phyloP scores from a whole-genome alignment of 2,113 vertebrate genomes.

The Gymnarchus niloticus region DNA sequence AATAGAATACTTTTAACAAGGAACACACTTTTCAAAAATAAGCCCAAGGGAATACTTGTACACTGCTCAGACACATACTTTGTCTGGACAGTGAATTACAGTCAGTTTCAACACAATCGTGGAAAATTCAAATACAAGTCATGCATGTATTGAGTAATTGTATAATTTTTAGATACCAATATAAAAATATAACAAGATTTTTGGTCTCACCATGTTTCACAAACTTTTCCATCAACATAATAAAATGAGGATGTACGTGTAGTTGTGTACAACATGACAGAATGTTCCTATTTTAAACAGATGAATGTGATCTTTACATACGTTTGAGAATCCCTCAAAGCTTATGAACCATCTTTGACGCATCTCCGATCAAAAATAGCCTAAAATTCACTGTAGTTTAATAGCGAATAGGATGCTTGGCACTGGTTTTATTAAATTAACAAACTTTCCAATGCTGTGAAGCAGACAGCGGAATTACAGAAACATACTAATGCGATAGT shows the following conservation, averaged over 20 bases:
- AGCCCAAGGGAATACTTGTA: not conserved
- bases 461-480: not conserved
- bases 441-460: not conserved
- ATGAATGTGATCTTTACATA: not conserved
- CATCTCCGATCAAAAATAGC: not conserved
- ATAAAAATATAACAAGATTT: not conserved
- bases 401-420: not conserved
- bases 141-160: too few species aligned
- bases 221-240: not conserved
- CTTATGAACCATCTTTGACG: not conserved
- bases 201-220: not conserved
- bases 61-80: not conserved
- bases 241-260: not conserved
- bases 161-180: not conserved
- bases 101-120: not conserved
- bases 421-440: not conserved
- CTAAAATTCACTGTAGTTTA: not conserved
- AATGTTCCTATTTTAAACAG: not conserved
- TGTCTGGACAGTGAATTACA: not conserved
- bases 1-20: not conserved
- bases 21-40: not conserved
- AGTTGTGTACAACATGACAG: not conserved
- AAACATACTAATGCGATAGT: not conserved
- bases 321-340: not conserved
- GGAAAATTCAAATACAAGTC: not conserved